Conservation (phyloP, 1,140 invertebrate genomes). For the Euwallacea similis region DNA sequence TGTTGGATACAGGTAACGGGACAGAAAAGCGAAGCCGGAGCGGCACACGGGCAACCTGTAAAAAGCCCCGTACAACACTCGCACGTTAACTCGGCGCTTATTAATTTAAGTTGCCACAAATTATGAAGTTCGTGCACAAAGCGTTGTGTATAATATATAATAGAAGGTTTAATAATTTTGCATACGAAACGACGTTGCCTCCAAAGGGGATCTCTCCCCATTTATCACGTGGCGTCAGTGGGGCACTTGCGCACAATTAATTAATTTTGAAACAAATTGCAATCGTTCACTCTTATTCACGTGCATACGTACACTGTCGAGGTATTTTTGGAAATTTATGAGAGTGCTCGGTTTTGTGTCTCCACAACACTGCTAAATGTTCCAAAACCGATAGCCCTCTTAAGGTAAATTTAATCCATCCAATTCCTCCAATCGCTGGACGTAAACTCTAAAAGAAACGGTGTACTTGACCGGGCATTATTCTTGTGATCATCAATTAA, state of each 20-base stretch:
- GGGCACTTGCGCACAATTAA: conserved; percentile 41
- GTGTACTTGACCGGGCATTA: too few species aligned
- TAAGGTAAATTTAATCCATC: too few species aligned
- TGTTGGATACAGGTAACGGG: not conserved
- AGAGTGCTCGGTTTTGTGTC: not conserved
- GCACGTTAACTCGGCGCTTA: conserved; percentile 24
- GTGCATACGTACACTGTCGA: too few species aligned
- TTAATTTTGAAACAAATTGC: conserved; percentile 47
- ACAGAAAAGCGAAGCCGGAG: not conserved
- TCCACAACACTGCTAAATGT: too few species aligned
- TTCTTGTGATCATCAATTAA: too few species aligned
- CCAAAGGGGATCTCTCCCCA: conserved; percentile 40
- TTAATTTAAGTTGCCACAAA: conserved; percentile 40
- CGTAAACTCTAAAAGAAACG: too few species aligned
- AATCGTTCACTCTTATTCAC: conserved; percentile 14
- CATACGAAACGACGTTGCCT: conserved; percentile 38
- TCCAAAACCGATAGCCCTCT: too few species aligned
- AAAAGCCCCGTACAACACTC: conserved; percentile 9
- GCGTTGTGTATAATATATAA: conserved; percentile 35
- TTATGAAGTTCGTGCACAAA: conserved; percentile 38
- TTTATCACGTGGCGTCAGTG: conserved; percentile 45
- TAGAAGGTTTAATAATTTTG: conserved; percentile 41
- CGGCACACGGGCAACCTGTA: conserved; percentile 1
- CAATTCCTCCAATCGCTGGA: too few species aligned
- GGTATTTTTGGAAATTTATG: conserved; percentile 1